Base-by-base conservation (phyloP, 1,140 invertebrate species). In the Lerema accius region DNA sequence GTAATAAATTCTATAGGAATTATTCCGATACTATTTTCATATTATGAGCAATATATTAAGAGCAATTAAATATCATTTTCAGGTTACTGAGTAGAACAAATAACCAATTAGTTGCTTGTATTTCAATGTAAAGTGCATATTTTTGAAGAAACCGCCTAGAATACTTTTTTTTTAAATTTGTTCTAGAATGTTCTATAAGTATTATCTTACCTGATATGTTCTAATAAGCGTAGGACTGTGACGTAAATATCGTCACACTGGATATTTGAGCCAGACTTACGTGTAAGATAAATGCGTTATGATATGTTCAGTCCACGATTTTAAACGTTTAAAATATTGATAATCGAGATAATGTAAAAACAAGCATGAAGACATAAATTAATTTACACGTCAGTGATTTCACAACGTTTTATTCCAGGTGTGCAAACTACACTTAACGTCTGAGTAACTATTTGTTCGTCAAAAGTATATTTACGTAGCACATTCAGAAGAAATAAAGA, bases 161-260 rank as follows among this genome's bases (percentile, higher is more conserved):
- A n/a, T n/a, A n/a, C n/a, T n/a, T n/a, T n/a, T n/a, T n/a, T n/a
- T n/a, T n/a, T n/a, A n/a, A n/a, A n/a, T n/a, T n/a, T n/a, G n/a
- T n/a, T n/a, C n/a, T n/a, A n/a, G n/a, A n/a, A n/a, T n/a, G n/a
- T n/a, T n/a, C n/a, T n/a, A n/a, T n/a, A n/a, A n/a, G n/a, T n/a
- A n/a, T n/a, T n/a, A n/a, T n/a, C n/a, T n/a, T n/a, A n/a, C n/a
- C n/a, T n/a, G n/a, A n/a, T 56, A 19, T 45, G 9, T 56, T 11
- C 23, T 45, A 45, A 17, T 55, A 55, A 40, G 19, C 37, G 35
- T 37, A 37, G 14, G 37, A 43, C 23, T 55, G 42, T 78, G 76
- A 78, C 78, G 73, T 78, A 73, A 74, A 76, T 53, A 39, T 63
- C 67, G 70, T 67, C 65, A 71, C 63, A 50, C 23, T 9, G 45